phyloP scores from a whole-genome alignment of 2,888 invertebrate genomes.

The Drosophila parthenogenetica region DNA sequence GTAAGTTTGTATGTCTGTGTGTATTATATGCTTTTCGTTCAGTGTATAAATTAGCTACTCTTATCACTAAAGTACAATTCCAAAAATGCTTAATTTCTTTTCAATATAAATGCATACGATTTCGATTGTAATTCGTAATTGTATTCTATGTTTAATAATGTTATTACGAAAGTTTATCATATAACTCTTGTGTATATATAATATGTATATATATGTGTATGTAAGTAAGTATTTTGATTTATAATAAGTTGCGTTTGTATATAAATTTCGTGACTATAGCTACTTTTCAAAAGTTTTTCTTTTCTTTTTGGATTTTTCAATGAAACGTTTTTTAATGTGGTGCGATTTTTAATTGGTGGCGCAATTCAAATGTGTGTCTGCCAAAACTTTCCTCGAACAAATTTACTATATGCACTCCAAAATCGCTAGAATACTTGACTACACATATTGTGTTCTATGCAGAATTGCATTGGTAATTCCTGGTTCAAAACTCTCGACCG shows the following conservation, averaged over 20 bases:
- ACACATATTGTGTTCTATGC: conserved; percentile 34
- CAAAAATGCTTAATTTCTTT: conserved; percentile 67
- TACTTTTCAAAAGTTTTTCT: conserved; percentile 33
- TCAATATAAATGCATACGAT: conserved; percentile 77
- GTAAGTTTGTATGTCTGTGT: conserved; percentile 15
- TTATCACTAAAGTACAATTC: conserved; percentile 73
- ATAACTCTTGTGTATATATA: conserved; percentile 50
- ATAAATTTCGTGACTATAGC: conserved; percentile 38
- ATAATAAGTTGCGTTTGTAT: conserved; percentile 38
- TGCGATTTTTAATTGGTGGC: conserved; percentile 53
- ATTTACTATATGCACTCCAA: not conserved
- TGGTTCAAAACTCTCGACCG: conserved; percentile 42
- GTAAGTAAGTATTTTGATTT: conserved; percentile 13
- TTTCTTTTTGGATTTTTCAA: not conserved
- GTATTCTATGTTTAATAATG: conserved; percentile 46
- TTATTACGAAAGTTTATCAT: conserved; percentile 53
- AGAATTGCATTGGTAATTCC: conserved; percentile 40
- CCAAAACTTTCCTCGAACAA: not conserved
- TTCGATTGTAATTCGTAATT: conserved; percentile 54
- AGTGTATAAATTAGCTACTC: conserved; percentile 71
- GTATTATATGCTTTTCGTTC: conserved; percentile 25
- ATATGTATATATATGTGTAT: conserved; percentile 24
- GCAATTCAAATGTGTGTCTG: not conserved
- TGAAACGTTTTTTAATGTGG: conserved; percentile 39
- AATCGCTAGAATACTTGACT: conserved; percentile 28